Conservation (phyloP, 2,888 invertebrate species). For the Amorpha juglandis region DNA sequence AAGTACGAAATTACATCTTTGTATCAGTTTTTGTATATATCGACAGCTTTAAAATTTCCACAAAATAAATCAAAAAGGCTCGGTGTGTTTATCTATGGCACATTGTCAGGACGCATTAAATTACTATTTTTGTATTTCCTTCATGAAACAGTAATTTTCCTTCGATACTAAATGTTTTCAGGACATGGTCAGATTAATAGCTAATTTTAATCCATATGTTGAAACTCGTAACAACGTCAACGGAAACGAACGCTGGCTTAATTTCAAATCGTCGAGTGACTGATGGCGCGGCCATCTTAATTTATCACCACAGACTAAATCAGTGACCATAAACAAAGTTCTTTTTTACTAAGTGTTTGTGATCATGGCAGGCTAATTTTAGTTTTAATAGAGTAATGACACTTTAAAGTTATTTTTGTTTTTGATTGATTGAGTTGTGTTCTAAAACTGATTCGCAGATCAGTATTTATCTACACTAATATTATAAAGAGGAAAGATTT, state of each 20-base stretch:
- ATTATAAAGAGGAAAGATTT: too few species aligned
- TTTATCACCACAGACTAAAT: slow-evolving; percentile 23
- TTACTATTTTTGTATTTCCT: too few species aligned
- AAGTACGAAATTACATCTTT: too few species aligned
- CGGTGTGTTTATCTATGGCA: too few species aligned
- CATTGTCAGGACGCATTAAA: too few species aligned
- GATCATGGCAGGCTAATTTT: slow-evolving; percentile 8
- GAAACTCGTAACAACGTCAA: slow-evolving; percentile 13
- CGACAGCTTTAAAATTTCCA: too few species aligned
- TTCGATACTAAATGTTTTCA: neutral
- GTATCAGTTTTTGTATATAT: too few species aligned
- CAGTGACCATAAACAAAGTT: slow-evolving; percentile 20
- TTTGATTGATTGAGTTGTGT: neutral
- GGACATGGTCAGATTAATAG: neutral
- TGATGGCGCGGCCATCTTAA: slow-evolving; percentile 25
- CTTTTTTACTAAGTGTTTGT: slow-evolving; percentile 1
- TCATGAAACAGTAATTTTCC: neutral
- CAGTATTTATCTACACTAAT: too few species aligned
- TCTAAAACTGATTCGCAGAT: neutral
- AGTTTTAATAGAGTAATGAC: slow-evolving; percentile 5
- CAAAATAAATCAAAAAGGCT: too few species aligned
- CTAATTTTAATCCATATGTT: slow-evolving; percentile 2
- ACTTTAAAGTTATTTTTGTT: neutral
- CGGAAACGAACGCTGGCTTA: slow-evolving; percentile 18
- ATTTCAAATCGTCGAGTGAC: slow-evolving; percentile 24